These are phyloP conservation scores for Tympanoctomys barrerae DNA, from an alignment of 2,797 vertebrate genomes.

Conservation along the genomic window DNA sequence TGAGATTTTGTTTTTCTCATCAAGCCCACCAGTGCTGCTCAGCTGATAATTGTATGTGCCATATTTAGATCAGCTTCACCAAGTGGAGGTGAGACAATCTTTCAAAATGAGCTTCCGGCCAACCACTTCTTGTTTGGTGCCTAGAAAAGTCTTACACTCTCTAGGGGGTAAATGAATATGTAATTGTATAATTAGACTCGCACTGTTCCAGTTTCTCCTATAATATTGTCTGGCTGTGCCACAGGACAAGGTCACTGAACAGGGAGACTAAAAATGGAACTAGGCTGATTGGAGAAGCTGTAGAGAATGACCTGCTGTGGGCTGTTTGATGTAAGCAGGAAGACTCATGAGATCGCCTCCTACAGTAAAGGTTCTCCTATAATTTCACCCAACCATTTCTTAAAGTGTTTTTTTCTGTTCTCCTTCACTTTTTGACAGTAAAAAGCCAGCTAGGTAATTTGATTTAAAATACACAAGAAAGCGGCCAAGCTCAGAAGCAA, in stretches of 20 bases:
- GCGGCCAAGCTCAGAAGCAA: not conserved
- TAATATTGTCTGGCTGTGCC: conserved; percentile 56
- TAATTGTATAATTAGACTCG: conserved; percentile 46
- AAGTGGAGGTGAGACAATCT: conserved; percentile 34
- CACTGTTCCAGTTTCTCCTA: conserved; percentile 20
- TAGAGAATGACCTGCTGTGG: conserved; percentile 10
- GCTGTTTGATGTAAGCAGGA: not conserved
- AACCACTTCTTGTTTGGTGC: conserved; percentile 2
- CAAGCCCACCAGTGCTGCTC: not conserved
- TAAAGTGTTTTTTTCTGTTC: not conserved
- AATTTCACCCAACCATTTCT: conserved; percentile 49
- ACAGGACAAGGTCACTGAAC: conserved; percentile 58
- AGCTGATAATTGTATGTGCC: conserved; percentile 11
- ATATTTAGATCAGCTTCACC: not conserved
- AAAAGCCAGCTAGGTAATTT: not conserved
- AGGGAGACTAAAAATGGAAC: conserved; percentile 56
- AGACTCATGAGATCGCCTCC: not conserved
- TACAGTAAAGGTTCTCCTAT: not conserved
- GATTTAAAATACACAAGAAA: conserved; percentile 47
- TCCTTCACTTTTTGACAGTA: conserved; percentile 21
- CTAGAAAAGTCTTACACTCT: not conserved
- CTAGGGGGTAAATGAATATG: conserved; percentile 30
- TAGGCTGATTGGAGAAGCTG: conserved; percentile 7
- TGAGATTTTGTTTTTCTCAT: conserved; percentile 39
- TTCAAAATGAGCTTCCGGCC: conserved; percentile 65